Evolutionary conservation across 2,797 vertebrate species (phyloP).

Genomic region (Carduelis carduelis): DNA sequence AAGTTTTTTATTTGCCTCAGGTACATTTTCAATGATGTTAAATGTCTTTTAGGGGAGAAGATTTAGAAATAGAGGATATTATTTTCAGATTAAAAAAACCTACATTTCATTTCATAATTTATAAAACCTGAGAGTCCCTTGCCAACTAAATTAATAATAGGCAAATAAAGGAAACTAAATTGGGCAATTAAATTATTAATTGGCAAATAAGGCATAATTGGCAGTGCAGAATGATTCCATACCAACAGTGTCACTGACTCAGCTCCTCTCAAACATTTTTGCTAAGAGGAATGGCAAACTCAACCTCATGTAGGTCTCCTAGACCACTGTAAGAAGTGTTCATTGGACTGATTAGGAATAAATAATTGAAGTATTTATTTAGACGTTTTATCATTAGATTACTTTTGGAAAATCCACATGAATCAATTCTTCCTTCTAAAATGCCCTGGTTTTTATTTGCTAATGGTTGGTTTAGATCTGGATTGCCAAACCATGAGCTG

Average conservation of each 20-base stretch:
- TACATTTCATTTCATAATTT: background rate
- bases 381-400: background rate
- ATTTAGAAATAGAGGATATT: background rate
- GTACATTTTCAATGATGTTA: background rate
- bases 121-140: conserved; percentile 21
- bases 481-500: background rate
- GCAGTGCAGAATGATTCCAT: background rate
- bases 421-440: background rate
- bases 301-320: background rate
- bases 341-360: background rate
- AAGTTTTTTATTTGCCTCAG: background rate
- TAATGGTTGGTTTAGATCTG: background rate
- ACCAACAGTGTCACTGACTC: background rate
- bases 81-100: background rate
- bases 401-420: background rate
- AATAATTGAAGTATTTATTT: background rate
- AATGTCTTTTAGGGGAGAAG: background rate
- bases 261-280: background rate
- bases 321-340: background rate
- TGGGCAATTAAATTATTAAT: conserved; percentile 44
- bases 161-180: background rate
- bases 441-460: background rate
- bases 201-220: background rate
- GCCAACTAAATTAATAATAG: conserved; percentile 43
- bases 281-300: conserved; percentile 5